Base-by-base conservation (phyloP, 1,140 invertebrate genomes). In the Drusus annulatus region DNA sequence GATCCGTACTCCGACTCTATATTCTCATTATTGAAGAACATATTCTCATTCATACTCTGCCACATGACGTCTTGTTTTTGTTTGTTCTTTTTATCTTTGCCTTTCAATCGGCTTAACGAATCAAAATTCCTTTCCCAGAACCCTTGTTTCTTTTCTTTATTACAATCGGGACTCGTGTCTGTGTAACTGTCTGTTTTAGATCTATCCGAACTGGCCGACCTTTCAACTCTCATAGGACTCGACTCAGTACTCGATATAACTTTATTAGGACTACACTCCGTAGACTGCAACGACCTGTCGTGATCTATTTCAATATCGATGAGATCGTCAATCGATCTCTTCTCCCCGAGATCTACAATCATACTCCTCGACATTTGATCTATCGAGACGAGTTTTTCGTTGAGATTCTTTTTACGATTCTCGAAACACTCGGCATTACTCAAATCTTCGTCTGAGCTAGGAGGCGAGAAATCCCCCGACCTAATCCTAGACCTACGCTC, bases 321-420 rank as follows among this genome's bases (percentile, higher is more conserved):
- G 31, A 86, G 77, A 75, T 86, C 87, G 62, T 84, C 79, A 17
- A 84, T 86, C 0, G 88, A 85, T 81, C 86, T 78, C 71, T 87
- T 84, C 58, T 90, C 89, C 7, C 80, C 80, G 3, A 90, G 86
- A 84, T 89, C 88, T 0, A 89, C 87, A 17, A 89, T 88, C 89
- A 89, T 91, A 69, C 91, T 92, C 77, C 90, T 89, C 0, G 91
- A 92, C 91, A 92, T 92, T 71, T 90, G 86, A 85, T 92, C 90
- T 73, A 91, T 88, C 51, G 88, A 87, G 78, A 89, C 88, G 79
- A 88, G 88, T 84, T 89, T 89, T 63, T 89, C 88, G 76, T 89
- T 89, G 4, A 90, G 76, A 31, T 86, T 77, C 82, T 88, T 87
- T 0, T 86, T 86, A 58, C 88, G 87, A 56, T 87, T 85, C 86